Base-by-base conservation (phyloP, 2,888 invertebrate species). In the Drosophila antonietae region DNA sequence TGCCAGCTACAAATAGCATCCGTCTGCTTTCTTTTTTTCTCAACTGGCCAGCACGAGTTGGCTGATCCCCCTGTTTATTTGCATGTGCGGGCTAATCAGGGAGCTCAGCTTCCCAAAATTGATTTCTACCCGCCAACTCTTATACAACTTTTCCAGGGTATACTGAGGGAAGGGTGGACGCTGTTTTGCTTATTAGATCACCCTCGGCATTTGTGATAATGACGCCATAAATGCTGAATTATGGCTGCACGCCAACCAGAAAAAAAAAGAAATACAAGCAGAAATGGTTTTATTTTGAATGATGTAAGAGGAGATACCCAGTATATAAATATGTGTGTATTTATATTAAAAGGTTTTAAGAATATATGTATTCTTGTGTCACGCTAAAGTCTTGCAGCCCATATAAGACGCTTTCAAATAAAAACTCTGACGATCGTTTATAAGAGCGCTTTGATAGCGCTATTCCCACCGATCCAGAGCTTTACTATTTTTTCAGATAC, bases 141-240 rank as follows among this genome's bases (percentile, higher is more conserved):
- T 4, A 3, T 12, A 6, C 1, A 31, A 10, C 2, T 10, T 12
- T n/a, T 6, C 6, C 31, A 18, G 33, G 18, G 31, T 44, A 35
- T 52, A 31, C 47, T 35, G 46, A 12, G 15, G 20, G 31, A 1
- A n/a, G 9, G 20, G 3, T 9, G 18, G 31, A 10, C 23, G 35
- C 20, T 47, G 52, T 41, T 31, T 49, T 55, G 62, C 60, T 60
- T 68, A 73, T 76, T 77, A 77, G 77, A 75, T 77, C 68, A 65
- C 67, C 81, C 64, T 67, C 53, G 39, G 55, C 57, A 59, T 46
- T 68, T 63, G 39, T 53, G 63, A 56, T 74, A 83, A 81, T 83
- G 73, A 60, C 69, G 68, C 68, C 59, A 81, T 83, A 88, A 87
- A 78, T 77, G 81, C 68, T 83, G 73, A 86, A 77, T 89, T 88